Evolutionary conservation across 2,888 invertebrate genomes (phyloP), one percentile per base, ranked within the genome.

Genomic region (Cylloceria caligata): DNA sequence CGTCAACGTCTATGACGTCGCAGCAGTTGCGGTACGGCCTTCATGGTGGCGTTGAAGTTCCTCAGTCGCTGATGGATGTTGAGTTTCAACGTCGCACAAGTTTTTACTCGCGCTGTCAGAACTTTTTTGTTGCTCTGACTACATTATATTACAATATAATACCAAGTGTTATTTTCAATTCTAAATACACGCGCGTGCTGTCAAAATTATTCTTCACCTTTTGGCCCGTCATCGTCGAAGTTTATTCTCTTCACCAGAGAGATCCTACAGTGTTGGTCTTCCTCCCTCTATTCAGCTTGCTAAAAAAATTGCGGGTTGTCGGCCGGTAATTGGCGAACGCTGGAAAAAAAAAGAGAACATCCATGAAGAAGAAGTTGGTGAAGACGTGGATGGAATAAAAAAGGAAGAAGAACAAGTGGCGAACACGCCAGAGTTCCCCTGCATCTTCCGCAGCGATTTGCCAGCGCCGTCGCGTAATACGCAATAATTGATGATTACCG

Each of bases 401-500:
- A 52, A 62, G n/a, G n/a, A 73, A 71, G 77, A 67, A 79, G 72
- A 78, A 72, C 76, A 36, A 60, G 36, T 34, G 64, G 83, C 45
- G 9, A 64, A 68, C 69, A 68, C 55, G 21, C 6, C 36, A 49
- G 49, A 36, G 64, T 45, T 60, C 16, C 27, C 9, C 62, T 36
- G 57, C 69, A 74, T 69, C 45, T 13, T 57, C 64, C 60, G 13
- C 34, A 5, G 27, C 73, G 62, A 81, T 82, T 79, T 30, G 69
- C 80, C 68, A 75, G 69, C 49, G 42, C 39, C 74, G 77, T 75
- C 36, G 82, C 55, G 85, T 85, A 86, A 84, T 86, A 87, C 83
- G 84, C 85, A 87, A 89, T 91, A 90, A 91, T 90, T 89, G 88
- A 90, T 88, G 88, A 89, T 89, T 88, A 88, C 85, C 85, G 86